phyloP scores from a whole-genome alignment of 2,113 vertebrate genomes.

The Panthera tigris region DNA sequence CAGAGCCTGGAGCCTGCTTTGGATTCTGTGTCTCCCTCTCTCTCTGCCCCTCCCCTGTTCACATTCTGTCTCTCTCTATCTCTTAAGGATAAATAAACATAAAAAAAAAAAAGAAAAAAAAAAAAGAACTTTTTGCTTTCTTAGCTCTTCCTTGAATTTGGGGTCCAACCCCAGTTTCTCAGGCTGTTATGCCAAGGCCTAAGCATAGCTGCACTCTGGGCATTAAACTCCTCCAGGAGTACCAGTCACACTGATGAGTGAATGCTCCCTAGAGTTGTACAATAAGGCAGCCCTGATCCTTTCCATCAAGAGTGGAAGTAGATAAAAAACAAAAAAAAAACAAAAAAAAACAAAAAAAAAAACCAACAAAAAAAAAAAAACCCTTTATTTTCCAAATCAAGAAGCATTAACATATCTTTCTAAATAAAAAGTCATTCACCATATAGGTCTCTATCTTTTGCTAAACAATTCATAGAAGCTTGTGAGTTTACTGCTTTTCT shows the following conservation, averaged over 20 bases:
- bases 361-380: background rate
- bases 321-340: background rate
- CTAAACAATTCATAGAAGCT: background rate
- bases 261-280: background rate
- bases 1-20: no score
- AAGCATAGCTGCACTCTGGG: background rate
- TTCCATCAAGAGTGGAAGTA: background rate
- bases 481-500: background rate
- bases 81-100: no score
- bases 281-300: background rate
- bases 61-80: no score
- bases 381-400: slow-evolving; percentile 14
- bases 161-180: background rate
- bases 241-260: background rate
- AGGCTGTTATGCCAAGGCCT: background rate
- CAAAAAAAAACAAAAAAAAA: background rate
- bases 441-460: background rate
- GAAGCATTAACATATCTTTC: background rate
- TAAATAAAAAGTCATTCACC: background rate
- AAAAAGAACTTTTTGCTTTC: background rate
- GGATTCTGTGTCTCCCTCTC: no score
- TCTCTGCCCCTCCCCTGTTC: no score
- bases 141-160: background rate
- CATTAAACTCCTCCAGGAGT: background rate
- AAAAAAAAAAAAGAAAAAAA: no score